phyloP scores from a whole-genome alignment of 2,113 vertebrate genomes.

The Anguilla japonica region DNA sequence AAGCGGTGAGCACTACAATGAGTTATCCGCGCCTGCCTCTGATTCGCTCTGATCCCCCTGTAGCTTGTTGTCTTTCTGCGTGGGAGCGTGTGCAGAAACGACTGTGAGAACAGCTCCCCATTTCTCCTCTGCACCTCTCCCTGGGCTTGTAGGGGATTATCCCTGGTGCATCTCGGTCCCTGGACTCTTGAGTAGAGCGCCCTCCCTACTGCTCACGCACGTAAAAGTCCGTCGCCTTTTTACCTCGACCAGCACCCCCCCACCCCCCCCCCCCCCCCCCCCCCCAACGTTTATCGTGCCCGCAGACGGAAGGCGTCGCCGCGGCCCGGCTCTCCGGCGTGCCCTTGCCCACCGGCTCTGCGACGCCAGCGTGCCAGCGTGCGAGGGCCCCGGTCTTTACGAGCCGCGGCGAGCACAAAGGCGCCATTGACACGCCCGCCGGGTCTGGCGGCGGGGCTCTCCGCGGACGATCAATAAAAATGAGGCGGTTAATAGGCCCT shows the following conservation, averaged over 20 bases:
- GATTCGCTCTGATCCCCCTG: background rate
- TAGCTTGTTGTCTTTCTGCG: background rate
- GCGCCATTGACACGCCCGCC: background rate
- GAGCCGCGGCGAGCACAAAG: background rate
- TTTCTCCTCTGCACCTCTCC: background rate
- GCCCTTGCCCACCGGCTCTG: no score
- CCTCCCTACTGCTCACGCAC: background rate
- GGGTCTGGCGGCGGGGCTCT: conserved; percentile 33
- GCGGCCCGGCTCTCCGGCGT: no score
- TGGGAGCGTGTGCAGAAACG: background rate
- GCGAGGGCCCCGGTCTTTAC: no score
- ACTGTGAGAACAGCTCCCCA: background rate
- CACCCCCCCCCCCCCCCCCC: no score
- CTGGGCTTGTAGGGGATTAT: background rate
- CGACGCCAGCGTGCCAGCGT: no score
- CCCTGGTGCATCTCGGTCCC: background rate
- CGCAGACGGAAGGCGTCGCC: no score
- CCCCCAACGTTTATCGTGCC: no score
- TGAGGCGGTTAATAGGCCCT: conserved; percentile 37
- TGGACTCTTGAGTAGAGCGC: background rate
- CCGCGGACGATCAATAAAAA: conserved; percentile 53
- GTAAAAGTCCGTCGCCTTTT: no score
- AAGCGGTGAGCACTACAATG: conserved; percentile 8
- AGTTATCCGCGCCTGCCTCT: conserved; percentile 6
- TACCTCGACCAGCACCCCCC: no score